These are phyloP conservation scores for Ephydatia muelleri DNA, from an alignment of 37 sponge, comb jelly and placozoan genomes.

Conservation along the genomic window DNA sequence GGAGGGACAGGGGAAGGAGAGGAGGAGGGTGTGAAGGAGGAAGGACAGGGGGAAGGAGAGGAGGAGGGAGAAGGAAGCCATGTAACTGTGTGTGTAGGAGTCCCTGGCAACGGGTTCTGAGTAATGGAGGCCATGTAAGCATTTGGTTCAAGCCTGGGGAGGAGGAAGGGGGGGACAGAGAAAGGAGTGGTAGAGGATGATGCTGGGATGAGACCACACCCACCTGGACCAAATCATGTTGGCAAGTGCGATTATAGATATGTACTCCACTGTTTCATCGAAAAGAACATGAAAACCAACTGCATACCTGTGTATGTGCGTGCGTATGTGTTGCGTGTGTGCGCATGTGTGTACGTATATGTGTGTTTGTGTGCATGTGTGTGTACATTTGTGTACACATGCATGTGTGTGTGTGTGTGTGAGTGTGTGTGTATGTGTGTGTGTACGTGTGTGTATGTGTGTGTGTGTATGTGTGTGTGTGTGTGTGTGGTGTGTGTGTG, in stretches of 20 bases:
- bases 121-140: slow-evolving; percentile 78
- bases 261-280: slow-evolving; percentile 66
- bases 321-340: neutral
- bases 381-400: no score
- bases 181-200: neutral
- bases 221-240: slow-evolving; percentile 79
- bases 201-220: neutral
- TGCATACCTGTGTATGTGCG: slow-evolving; percentile 37
- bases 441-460: no score
- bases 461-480: no score
- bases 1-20: neutral
- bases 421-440: no score
- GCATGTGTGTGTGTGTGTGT: no score
- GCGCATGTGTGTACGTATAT: neutral
- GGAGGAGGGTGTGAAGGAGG: neutral
- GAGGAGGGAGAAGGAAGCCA: neutral
- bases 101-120: slow-evolving; percentile 46
- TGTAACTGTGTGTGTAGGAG: slow-evolving; percentile 62
- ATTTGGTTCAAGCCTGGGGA: slow-evolving; percentile 59
- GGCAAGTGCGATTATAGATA: slow-evolving; percentile 14
- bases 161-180: neutral
- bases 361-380: no score
- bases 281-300: slow-evolving; percentile 22
- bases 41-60: neutral
- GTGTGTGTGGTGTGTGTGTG: no score